Evolutionary conservation across 2,888 invertebrate genomes (phyloP), one percentile per base, ranked within the genome.

Genomic region (Sarcophaga variegata): DNA sequence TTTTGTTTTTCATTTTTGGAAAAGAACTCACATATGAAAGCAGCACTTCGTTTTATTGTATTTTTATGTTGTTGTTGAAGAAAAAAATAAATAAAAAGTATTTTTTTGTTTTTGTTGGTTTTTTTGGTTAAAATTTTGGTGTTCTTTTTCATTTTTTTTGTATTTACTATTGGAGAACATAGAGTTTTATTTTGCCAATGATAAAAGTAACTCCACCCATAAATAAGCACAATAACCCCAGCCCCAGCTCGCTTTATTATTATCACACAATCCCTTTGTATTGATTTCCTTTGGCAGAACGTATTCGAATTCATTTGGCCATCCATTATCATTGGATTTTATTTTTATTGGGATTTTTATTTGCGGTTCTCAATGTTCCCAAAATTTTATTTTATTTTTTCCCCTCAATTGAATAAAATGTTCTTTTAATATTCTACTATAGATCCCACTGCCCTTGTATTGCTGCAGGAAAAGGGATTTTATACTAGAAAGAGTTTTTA

Each of bases 341-440:
- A 90, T 90, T 90, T 78, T 78, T 83, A 78, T 78, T 74, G 66
- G 22, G 1, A 90, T 89, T 90, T 92, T 83, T 72, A 70, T 81
- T 82, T 77, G 90, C 89, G 89, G 88, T 89, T 89, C 8, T 37
- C 91, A 92, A 54, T 90, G 90, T 90, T 90, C 90, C 45, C 74
- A 91, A 91, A 88, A 90, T 91, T 92, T 92, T 92, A 91, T 92
- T 92, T 92, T 92, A 90, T 91, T 91, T 91, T 91, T 89, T 88
- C 90, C 86, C 86, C 89, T 89, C 91, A 92, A 92, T 92, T 92
- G 92, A 92, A 91, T 92, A 90, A 92, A 92, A 92, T 90, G 91
- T 88, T 90, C 78, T 88, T 89, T 90, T 91, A 92, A 91, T 91
- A 90, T 88, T 88, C 82, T 85, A 79, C 62, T 88, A 70, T 14